Conservation (phyloP, 1,140 invertebrate genomes). For the Contarinia nasturtii region DNA sequence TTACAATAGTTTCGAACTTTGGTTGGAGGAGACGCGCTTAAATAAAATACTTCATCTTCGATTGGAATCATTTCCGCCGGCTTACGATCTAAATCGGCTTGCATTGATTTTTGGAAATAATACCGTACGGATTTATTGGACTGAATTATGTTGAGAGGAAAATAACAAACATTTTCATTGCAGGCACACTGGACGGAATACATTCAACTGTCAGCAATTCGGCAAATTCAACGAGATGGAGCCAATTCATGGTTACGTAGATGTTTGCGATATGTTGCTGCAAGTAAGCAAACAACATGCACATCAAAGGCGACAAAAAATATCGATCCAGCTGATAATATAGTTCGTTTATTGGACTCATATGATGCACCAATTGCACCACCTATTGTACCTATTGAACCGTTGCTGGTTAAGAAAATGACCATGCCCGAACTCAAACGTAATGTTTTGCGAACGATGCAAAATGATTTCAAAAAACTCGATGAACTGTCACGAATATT, state of each 20-base stretch:
- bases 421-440: not conserved
- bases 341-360: constrained; percentile 32
- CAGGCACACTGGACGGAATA: constrained; percentile 46
- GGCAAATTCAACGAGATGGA: constrained; percentile 28
- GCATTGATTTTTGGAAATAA: constrained; percentile 22
- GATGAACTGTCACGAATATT: not conserved
- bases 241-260: constrained; percentile 24
- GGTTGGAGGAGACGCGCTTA: constrained; percentile 59
- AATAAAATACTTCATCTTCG: constrained; percentile 16
- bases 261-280: not conserved
- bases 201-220: constrained; percentile 34
- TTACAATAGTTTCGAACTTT: constrained; percentile 45
- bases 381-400: constrained; percentile 10
- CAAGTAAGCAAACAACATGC: not conserved
- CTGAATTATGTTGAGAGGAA: not conserved
- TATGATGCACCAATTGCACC: constrained; percentile 39
- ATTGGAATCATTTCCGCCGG: constrained; percentile 40
- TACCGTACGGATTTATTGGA: constrained; percentile 10
- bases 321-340: constrained; percentile 28
- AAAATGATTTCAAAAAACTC: not conserved
- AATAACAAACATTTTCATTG: constrained; percentile 6
- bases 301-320: not conserved
- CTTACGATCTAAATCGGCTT: constrained; percentile 40
- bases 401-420: not conserved
- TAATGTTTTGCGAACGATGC: not conserved